Base-by-base conservation (phyloP, 2,113 vertebrate genomes). In the Cyanistes caeruleus region DNA sequence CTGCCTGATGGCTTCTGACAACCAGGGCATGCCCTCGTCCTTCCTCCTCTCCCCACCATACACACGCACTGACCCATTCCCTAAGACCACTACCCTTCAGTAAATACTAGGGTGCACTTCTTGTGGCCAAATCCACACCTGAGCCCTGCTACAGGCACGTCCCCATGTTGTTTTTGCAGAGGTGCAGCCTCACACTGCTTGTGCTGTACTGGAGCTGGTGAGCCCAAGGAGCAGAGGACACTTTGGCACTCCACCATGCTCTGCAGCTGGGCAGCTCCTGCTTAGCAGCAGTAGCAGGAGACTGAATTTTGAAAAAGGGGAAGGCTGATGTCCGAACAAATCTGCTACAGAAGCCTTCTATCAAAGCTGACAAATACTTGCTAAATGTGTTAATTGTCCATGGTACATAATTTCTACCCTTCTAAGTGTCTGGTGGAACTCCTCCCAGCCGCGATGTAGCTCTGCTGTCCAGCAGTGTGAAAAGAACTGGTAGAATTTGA, bases 361-460 rank as follows among this genome's bases (percentile, higher is more conserved):
- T 53, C 22, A 48, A 48, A 75, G 43, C 8, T 76, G 37, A 79
- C 5, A 86, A 65, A 84, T 0, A 1, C 18, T 35, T 51, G 16
- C 33, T 60, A 69, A 76, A 52, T 5, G 5, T 35, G 9, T 58
- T 75, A 80, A 55, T 72, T 64, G 24, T 44, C 9, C 9, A 27
- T 74, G 51, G 59, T 8, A 74, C 10, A 30, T 56, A 13, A 55
- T 74, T 84, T 63, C 53, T 56, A 62, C 51, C 31, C 23, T 87
- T 89, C 41, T 43, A 77, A 46, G 41, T 97, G 97, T 98, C 98
- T 98, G 96, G 77, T 93, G 72, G 60, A 96, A 94, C 39, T 95
- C 95, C 60, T 89, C 95, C 98, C 97, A 98, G 78, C 98, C 73
- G 30, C 95, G 80, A 11, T 84, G 3, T 55, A 93, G 55, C 11